These are phyloP conservation scores for Pentamera pediparva DNA, from an alignment of 53 echinoderm and acorn worm genomes.

Conservation along the genomic window DNA sequence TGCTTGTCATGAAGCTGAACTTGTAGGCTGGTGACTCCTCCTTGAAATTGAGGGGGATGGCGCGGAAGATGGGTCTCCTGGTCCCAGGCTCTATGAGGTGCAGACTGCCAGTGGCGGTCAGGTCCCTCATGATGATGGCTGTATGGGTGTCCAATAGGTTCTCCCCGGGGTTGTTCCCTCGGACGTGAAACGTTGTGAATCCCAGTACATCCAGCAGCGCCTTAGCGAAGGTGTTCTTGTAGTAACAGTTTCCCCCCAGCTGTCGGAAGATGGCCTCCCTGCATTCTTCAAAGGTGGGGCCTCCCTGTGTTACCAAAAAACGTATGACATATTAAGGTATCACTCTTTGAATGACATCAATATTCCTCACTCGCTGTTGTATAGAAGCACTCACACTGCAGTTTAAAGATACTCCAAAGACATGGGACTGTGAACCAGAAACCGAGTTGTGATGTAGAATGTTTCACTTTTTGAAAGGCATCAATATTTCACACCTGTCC, in stretches of 20 bases:
- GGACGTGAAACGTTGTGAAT: conserved; percentile 4
- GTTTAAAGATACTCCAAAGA: too few relatives aligned
- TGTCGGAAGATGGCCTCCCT: conserved; percentile 25
- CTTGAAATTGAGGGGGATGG: conserved; percentile 41
- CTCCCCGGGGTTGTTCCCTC: conserved; percentile 14
- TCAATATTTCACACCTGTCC: too few relatives aligned
- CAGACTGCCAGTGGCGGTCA: conserved; percentile 14
- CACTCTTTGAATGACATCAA: too few relatives aligned
- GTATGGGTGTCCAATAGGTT: conserved; percentile 16
- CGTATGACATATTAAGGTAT: too few relatives aligned
- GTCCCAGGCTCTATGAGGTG: conserved; percentile 35
- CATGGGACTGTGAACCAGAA: too few relatives aligned
- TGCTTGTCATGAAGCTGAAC: conserved; percentile 26
- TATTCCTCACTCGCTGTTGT: too few relatives aligned
- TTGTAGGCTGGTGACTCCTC: conserved; percentile 35
- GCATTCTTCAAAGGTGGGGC: conserved; percentile 14
- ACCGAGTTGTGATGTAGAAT: too few relatives aligned
- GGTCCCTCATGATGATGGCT: conserved; percentile 15
- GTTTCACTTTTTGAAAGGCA: too few relatives aligned
- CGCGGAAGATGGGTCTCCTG: conserved; percentile 22
- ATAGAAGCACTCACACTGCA: too few relatives aligned
- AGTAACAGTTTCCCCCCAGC: conserved; percentile 41
- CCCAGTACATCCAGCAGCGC: conserved; percentile 31
- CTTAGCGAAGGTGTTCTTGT: conserved; percentile 17
- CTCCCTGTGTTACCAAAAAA: too few relatives aligned